A percentile compares a stretch with the other conserved stretches of the same genome.
Evolutionary conservation across 2,888 invertebrate species (phyloP).

Genomic region (Achlya flavicornis): DNA sequence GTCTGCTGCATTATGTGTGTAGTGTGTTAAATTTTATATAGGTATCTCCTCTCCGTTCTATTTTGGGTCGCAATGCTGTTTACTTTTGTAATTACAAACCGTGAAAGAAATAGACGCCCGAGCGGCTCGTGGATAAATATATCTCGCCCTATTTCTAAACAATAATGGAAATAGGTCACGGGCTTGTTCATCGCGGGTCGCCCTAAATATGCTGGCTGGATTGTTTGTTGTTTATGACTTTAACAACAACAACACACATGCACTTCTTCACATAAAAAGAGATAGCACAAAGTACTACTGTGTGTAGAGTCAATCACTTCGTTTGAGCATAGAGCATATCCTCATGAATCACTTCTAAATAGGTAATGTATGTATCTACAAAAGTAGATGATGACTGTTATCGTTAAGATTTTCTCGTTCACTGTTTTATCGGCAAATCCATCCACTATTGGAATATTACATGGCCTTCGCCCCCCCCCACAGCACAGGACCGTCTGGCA

Average conservation of each 20-base stretch:
- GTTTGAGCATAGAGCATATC: no score
- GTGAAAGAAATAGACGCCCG: slow-evolving; percentile 65
- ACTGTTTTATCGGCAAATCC: background rate
- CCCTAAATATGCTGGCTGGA: slow-evolving; percentile 23
- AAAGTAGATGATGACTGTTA: background rate
- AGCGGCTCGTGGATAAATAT: slow-evolving; percentile 70
- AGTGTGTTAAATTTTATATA: slow-evolving; percentile 20
- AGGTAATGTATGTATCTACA: no score
- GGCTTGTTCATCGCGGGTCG: slow-evolving; percentile 49
- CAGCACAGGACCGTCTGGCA: slow-evolving; percentile 18
- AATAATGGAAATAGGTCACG: slow-evolving; percentile 67
- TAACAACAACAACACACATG: background rate
- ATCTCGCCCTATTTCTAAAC: slow-evolving; percentile 71
- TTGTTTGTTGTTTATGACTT: background rate
- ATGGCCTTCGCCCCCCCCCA: no score
- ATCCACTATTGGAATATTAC: background rate
- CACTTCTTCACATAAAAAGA: background rate
- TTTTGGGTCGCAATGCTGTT: slow-evolving; percentile 59
- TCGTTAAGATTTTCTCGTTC: background rate
- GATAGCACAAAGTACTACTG: no score
- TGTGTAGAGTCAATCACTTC: no score
- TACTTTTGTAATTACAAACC: slow-evolving; percentile 71
- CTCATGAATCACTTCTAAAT: no score
- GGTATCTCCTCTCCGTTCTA: slow-evolving; percentile 52
- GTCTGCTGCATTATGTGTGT: no score